A percentile compares a stretch with the other conserved stretches of the same genome.
phyloP scores from a whole-genome alignment of 2,888 invertebrate species.

The Pollenia labialis region DNA sequence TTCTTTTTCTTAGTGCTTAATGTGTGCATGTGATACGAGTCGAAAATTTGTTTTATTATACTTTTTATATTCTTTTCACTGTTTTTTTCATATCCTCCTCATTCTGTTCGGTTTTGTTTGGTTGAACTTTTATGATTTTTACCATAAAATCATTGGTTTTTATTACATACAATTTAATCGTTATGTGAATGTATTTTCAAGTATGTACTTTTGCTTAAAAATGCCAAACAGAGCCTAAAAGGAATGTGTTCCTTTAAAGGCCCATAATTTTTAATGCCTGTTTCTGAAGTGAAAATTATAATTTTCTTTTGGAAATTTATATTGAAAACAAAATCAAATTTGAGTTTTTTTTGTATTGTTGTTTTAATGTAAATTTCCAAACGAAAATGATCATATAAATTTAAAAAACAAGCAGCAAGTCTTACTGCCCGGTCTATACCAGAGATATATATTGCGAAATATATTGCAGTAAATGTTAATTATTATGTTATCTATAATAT shows the following conservation, averaged over 20 bases:
- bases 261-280: too few species aligned
- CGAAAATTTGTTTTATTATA: slow-evolving; percentile 30
- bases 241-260: background rate
- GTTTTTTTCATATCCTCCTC: slow-evolving; percentile 25
- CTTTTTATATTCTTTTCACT: slow-evolving; percentile 52
- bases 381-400: too few species aligned
- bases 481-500: too few species aligned
- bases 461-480: too few species aligned
- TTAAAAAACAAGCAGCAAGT: too few species aligned
- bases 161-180: slow-evolving; percentile 56
- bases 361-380: background rate
- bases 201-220: slow-evolving; percentile 7
- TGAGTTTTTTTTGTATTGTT: background rate
- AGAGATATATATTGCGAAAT: too few species aligned
- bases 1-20: slow-evolving; percentile 41
- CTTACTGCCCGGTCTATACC: too few species aligned
- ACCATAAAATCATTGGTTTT: slow-evolving; percentile 71
- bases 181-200: slow-evolving; percentile 14
- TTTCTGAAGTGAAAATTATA: too few species aligned
- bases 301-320: too few species aligned
- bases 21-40: slow-evolving; percentile 31
- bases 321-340: background rate
- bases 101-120: slow-evolving; percentile 42
- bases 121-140: slow-evolving; percentile 62
- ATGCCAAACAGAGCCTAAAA: background rate